A percentile compares a stretch with the other conserved stretches of the same genome.
phyloP scores from a whole-genome alignment of 2,797 vertebrate genomes.

The Esox lucius region DNA sequence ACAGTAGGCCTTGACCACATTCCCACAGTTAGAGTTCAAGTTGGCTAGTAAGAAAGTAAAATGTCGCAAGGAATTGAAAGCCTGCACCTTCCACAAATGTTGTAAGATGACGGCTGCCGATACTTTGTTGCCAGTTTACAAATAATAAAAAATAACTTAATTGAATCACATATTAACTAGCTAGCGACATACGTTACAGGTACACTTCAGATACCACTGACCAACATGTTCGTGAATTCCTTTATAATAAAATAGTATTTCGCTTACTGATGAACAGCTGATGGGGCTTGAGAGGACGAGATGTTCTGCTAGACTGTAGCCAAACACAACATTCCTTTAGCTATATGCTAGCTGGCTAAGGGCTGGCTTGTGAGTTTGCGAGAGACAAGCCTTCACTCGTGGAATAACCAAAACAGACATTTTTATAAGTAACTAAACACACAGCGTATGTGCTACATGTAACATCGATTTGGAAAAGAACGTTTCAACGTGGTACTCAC shows the following conservation, averaged over 20 bases:
- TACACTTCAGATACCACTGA: neutral
- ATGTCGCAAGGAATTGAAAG: neutral
- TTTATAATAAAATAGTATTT: neutral
- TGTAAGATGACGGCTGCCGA: neutral
- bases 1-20: neutral
- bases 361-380: conserved; percentile 33
- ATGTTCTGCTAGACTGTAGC: conserved; percentile 22
- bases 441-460: neutral
- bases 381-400: conserved; percentile 5
- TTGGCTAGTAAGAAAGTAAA: neutral
- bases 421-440: conserved; percentile 14
- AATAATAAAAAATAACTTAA: neutral
- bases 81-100: neutral
- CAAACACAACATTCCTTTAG: conserved; percentile 57
- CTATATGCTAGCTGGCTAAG: conserved; percentile 24
- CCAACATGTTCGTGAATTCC: neutral
- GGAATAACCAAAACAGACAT: neutral
- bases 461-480: conserved; percentile 7
- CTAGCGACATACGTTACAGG: neutral
- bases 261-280: neutral
- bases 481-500: conserved; percentile 43
- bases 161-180: neutral
- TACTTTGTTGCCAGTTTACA: neutral
- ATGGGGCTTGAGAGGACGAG: conserved; percentile 10
- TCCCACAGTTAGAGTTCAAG: neutral